phyloP scores from a whole-genome alignment of 2,113 vertebrate genomes.

The Caretta caretta region DNA sequence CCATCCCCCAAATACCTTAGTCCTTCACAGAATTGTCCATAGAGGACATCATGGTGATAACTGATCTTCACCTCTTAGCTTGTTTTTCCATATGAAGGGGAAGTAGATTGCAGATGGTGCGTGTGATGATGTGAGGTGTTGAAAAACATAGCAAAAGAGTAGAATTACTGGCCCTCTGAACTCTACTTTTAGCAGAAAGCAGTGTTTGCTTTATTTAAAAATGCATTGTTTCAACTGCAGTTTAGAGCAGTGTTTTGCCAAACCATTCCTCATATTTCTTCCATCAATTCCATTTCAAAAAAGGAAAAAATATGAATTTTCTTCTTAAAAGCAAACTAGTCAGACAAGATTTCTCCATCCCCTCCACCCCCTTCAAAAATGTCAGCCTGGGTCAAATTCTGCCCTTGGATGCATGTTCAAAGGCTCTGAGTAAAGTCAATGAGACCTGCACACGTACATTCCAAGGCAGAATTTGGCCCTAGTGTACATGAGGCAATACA shows the following conservation, averaged over 20 bases:
- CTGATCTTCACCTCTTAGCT: not conserved
- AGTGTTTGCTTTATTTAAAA: slow-evolving; percentile 38
- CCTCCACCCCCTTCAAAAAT: not conserved
- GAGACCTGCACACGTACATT: slow-evolving; percentile 14
- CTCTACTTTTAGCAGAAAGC: slow-evolving; percentile 29
- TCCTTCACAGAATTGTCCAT: not conserved
- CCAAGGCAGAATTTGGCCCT: not conserved
- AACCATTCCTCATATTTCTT: slow-evolving; percentile 6
- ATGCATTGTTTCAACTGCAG: slow-evolving; percentile 13
- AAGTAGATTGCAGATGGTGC: not conserved
- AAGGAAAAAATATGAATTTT: not conserved
- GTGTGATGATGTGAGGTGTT: not conserved
- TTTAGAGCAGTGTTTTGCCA: not conserved
- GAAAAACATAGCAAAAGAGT: not conserved
- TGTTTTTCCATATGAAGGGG: not conserved
- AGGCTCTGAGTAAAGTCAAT: slow-evolving; percentile 40
- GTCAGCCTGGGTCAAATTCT: slow-evolving; percentile 22
- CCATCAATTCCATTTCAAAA: slow-evolving; percentile 13
- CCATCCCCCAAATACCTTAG: accelerated
- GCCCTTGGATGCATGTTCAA: slow-evolving; percentile 13
- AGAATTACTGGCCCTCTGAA: slow-evolving; percentile 12
- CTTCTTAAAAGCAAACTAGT: slow-evolving; percentile 13
- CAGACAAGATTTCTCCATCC: not conserved
- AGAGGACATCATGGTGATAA: not conserved
- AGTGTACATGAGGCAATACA: slow-evolving; percentile 14